These are phyloP conservation scores for Neocloeon triangulifer DNA, from an alignment of 1,140 invertebrate genomes.

Conservation along the genomic window DNA sequence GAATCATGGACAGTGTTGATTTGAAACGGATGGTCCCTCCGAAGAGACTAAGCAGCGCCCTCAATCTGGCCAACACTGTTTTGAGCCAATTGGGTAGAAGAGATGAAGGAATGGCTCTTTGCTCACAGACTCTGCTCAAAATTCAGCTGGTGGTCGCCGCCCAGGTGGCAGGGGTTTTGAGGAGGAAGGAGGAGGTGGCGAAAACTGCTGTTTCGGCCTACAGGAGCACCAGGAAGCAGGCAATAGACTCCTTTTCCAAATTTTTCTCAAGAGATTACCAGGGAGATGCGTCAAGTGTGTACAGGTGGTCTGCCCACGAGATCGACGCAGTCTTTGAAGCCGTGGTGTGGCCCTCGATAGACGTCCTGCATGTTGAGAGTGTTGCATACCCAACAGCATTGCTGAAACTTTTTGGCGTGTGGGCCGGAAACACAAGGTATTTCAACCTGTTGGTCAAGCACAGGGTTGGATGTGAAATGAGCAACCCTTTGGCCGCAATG, in stretches of 20 bases:
- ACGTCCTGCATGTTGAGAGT: slow-evolving; percentile 51
- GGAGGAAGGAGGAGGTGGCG: no score
- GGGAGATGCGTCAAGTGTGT: no score
- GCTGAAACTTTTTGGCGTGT: slow-evolving; percentile 50
- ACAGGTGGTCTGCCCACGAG: slow-evolving; percentile 46
- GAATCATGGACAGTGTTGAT: slow-evolving; percentile 24
- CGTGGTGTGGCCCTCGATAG: slow-evolving; percentile 57
- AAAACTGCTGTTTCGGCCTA: no score
- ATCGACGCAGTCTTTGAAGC: slow-evolving; percentile 52
- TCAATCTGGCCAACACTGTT: slow-evolving; percentile 57
- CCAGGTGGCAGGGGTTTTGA: slow-evolving; percentile 32
- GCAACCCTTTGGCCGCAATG: no score
- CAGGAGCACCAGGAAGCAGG: no score
- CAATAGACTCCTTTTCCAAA: no score
- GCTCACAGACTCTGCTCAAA: slow-evolving; percentile 44
- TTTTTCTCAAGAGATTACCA: no score
- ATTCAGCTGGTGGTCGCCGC: slow-evolving; percentile 44
- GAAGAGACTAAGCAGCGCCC: slow-evolving; percentile 44
- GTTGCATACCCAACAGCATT: slow-evolving; percentile 62
- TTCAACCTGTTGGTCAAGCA: no score
- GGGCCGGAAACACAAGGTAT: slow-evolving; percentile 48
- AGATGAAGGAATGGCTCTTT: no score
- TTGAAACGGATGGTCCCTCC: slow-evolving; percentile 37
- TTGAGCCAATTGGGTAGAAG: slow-evolving; percentile 72
- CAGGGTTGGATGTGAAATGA: no score